phyloP scores from a whole-genome alignment of 2,888 invertebrate species.

The Leucophenga maculata region DNA sequence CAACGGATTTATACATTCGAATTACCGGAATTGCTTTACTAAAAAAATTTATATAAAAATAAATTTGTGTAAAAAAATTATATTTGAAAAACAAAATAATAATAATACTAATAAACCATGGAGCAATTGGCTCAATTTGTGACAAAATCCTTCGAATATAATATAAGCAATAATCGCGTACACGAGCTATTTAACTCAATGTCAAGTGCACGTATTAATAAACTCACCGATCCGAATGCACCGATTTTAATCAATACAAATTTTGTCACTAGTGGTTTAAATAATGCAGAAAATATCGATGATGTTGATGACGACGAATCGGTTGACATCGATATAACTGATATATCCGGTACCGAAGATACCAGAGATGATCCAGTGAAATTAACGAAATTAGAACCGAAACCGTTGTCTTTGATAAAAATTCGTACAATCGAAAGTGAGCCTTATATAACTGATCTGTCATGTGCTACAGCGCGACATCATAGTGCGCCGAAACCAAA shows the following conservation, averaged over 20 bases:
- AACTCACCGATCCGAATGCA: constrained; percentile 49
- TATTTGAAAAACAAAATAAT: constrained; percentile 13
- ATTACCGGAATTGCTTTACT: background rate
- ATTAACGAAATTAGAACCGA: constrained; percentile 40
- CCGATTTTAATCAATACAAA: constrained; percentile 44
- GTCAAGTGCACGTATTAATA: constrained; percentile 57
- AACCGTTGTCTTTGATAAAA: constrained; percentile 60
- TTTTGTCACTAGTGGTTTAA: constrained; percentile 45
- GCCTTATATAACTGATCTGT: constrained; percentile 35
- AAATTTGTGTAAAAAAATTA: constrained; percentile 21
- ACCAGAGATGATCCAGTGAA: constrained; percentile 39
- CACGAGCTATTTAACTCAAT: constrained; percentile 68
- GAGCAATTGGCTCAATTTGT: constrained; percentile 93
- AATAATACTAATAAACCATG: constrained; percentile 74
- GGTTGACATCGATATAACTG: constrained; percentile 72
- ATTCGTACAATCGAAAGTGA: constrained; percentile 39
- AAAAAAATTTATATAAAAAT: constrained; percentile 33
- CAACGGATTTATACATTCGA: constrained; percentile 37
- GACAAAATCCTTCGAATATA: constrained; percentile 86
- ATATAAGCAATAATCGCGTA: constrained; percentile 69
- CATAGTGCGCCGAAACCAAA: constrained; percentile 48
- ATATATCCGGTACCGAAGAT: constrained; percentile 67
- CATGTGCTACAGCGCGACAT: constrained; percentile 38
- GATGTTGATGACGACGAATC: constrained; percentile 70
- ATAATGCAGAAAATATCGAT: constrained; percentile 41